Conservation (phyloP, 2,888 invertebrate genomes). For the Uloborus plumipes region DNA sequence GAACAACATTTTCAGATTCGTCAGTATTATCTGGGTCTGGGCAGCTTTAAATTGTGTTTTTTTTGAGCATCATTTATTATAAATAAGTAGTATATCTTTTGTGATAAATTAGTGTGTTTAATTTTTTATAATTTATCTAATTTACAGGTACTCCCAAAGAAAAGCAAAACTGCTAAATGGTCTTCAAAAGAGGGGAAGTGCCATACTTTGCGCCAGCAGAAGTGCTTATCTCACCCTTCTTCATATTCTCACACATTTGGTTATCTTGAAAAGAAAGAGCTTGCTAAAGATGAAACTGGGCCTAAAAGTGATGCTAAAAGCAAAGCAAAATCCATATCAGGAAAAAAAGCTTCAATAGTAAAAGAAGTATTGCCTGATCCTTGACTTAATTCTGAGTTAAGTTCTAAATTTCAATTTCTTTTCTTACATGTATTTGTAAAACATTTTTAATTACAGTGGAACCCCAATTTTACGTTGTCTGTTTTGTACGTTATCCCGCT, state of each 20-base stretch:
- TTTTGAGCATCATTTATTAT: no score
- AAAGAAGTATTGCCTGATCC: no score
- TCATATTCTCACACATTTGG: constrained; percentile 18
- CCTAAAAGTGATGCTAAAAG: background rate
- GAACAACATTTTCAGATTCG: no score
- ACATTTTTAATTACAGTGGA: no score
- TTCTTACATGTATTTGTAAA: no score
- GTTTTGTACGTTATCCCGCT: no score
- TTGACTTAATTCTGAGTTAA: no score
- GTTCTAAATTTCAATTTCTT: no score
- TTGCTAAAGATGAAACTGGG: constrained; percentile 9
- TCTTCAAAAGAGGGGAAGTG: constrained; percentile 10
- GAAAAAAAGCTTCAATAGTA: constrained; percentile 4
- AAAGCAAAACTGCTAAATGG: background rate
- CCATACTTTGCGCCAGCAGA: constrained; percentile 33
- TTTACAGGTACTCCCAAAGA: constrained; percentile 28
- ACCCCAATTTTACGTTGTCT: no score
- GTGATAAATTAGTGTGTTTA: background rate
- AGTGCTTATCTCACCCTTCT: constrained; percentile 51
- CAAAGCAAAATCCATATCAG: constrained; percentile 2
- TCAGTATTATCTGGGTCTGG: no score
- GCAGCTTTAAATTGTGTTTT: no score
- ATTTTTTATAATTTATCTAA: background rate
- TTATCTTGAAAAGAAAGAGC: background rate
- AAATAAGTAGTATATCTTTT: no score